These are phyloP conservation scores for Macrotis lagotis DNA, from an alignment of 2,113 vertebrate genomes.

Conservation along the genomic window DNA sequence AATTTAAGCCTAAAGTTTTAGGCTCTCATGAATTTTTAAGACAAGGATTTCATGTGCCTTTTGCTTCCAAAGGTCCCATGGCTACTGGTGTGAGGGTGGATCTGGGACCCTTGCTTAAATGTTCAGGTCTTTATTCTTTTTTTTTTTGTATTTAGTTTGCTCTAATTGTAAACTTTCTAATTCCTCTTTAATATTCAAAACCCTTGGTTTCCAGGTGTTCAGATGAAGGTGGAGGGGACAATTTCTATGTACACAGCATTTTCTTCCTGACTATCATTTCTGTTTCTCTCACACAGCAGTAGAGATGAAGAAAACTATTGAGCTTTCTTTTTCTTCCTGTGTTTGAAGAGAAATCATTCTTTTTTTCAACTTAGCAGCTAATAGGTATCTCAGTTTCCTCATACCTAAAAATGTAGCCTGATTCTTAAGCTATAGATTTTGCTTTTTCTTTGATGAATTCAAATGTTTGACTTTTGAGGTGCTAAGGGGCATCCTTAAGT, in stretches of 20 bases:
- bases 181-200: slow-evolving; percentile 46
- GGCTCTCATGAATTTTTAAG: slow-evolving; percentile 41
- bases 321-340: background rate
- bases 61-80: slow-evolving; percentile 1
- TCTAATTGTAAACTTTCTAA: slow-evolving; percentile 51
- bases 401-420: slow-evolving; percentile 24
- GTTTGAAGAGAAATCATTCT: slow-evolving; percentile 29
- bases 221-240: slow-evolving; percentile 32
- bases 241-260: slow-evolving; percentile 10
- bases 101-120: background rate
- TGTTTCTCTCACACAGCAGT: background rate
- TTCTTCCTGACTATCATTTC: slow-evolving; percentile 11
- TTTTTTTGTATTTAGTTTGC: slow-evolving; percentile 31
- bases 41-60: slow-evolving; percentile 26
- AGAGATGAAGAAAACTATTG: background rate
- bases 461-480: background rate
- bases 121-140: background rate
- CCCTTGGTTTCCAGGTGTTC: slow-evolving; percentile 29
- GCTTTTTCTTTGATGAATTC: slow-evolving; percentile 3
- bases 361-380: slow-evolving; percentile 8
- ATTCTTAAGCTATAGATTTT: slow-evolving; percentile 7
- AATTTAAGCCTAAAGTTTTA: slow-evolving; percentile 35
- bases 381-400: slow-evolving; percentile 2
- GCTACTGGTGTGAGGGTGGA: background rate
- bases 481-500: background rate